A percentile compares a stretch with the other conserved stretches of the same genome.
These are phyloP conservation scores for Pseudomyrmex cubaensis DNA, from an alignment of 1,140 invertebrate genomes.

Conservation along the genomic window DNA sequence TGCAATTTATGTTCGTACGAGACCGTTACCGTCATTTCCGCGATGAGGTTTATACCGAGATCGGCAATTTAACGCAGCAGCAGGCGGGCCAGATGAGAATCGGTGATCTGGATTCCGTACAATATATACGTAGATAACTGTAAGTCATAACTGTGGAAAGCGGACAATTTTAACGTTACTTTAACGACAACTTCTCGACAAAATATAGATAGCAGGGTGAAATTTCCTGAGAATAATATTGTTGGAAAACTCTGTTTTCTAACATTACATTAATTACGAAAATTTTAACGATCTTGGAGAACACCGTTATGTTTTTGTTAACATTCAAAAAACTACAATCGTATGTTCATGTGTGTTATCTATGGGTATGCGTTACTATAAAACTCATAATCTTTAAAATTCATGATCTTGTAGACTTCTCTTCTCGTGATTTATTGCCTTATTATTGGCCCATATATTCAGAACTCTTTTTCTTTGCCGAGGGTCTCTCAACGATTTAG, in stretches of 20 bases:
- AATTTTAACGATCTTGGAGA: background rate
- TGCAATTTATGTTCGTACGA: slow-evolving; percentile 59
- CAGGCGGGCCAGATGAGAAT: slow-evolving; percentile 54
- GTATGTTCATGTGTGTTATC: background rate
- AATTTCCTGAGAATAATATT: slow-evolving; percentile 55
- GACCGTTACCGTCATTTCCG: slow-evolving; percentile 62
- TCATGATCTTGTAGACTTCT: background rate
- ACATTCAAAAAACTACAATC: background rate
- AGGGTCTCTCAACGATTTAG: slow-evolving; percentile 4
- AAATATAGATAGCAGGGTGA: slow-evolving; percentile 17
- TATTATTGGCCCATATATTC: slow-evolving; percentile 22
- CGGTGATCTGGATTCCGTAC: slow-evolving; percentile 60
- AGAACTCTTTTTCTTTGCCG: slow-evolving; percentile 30
- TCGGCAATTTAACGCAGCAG: slow-evolving; percentile 32
- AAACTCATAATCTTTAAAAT: background rate
- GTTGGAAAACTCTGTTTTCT: too few species aligned
- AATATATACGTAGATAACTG: slow-evolving; percentile 56
- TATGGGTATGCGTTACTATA: too few species aligned
- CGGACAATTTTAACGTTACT: slow-evolving; percentile 70
- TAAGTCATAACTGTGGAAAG: slow-evolving; percentile 65
- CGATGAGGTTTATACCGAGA: slow-evolving; percentile 30
- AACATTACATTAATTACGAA: too few species aligned
- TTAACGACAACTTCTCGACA: slow-evolving; percentile 70
- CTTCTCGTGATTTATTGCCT: slow-evolving; percentile 17
- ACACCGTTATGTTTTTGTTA: background rate